Evolutionary conservation across 2,888 invertebrate genomes (phyloP), one percentile per base, ranked within the genome.

Genomic region (Xestoiulus laeticollis): DNA sequence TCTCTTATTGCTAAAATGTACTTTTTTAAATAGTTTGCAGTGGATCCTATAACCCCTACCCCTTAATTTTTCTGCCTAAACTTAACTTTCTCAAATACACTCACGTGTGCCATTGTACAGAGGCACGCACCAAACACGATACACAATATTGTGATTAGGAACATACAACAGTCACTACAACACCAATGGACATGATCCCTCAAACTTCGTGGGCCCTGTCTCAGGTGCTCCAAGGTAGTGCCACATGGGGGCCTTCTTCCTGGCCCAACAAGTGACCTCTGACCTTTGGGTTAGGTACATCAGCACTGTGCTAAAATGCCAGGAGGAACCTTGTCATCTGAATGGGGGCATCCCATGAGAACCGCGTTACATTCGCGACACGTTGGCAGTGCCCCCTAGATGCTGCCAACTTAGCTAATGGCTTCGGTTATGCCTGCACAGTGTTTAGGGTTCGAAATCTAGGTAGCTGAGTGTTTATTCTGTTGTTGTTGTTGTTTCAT

Each of bases 71-170:
- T 12, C 8, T n/a, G 10, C 68, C 22, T 4, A 26, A n/a, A n/a
- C 26, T 68, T 68, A 68, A 68, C 26, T 68, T 68, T 68, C 16
- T 14, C 30, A 78, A 22, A 22, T 12, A 2, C 14, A 78, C 26
- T 78, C 78, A 2, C 30, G 78, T 30, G 30, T 78, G 78, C 78
- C 78, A 78, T 78, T 78, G 78, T 30, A 78, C 78, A 78, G 78
- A 14, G 78, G 78, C 78, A 78, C 30, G 78, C 78, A 78, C 26
- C 78, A 78, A 78, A 78, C 78, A 78, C 78, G 0, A 14, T 1
- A 78, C 78, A 78, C 30, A 53, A 10, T 78, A n/a, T 78, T 78
- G 12, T 78, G 30, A 12, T 78, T 78, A 30, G 78, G 30, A 10
- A 78, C 78, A 30, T 30, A 78, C 78, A 78, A 78, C 78, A 14